phyloP scores from a whole-genome alignment of 2,113 vertebrate genomes.

The Fulica atra region DNA sequence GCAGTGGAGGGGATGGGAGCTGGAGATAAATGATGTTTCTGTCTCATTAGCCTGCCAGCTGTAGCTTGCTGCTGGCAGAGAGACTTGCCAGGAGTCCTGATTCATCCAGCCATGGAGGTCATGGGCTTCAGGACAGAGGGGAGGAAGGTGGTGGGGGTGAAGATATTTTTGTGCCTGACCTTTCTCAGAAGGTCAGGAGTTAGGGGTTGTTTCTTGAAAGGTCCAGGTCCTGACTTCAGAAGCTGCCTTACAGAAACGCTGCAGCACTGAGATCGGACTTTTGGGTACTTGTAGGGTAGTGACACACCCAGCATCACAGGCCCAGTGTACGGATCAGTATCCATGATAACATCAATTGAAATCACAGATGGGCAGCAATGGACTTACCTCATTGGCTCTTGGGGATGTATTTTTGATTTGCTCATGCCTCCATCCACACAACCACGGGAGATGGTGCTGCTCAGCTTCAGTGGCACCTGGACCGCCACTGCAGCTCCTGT shows the following conservation, averaged over 20 bases:
- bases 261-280: background rate
- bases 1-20: background rate
- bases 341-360: background rate
- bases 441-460: rapidly evolving
- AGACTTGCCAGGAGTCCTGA: background rate
- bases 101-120: background rate
- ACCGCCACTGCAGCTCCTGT: background rate
- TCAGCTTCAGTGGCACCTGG: background rate
- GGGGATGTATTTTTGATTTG: background rate
- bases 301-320: background rate
- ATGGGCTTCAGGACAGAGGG: background rate
- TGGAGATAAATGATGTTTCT: background rate
- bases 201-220: background rate
- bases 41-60: background rate
- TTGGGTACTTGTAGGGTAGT: background rate
- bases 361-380: background rate
- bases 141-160: rapidly evolving
- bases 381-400: background rate
- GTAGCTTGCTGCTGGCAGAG: background rate
- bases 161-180: background rate
- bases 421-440: background rate
- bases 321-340: background rate
- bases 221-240: background rate
- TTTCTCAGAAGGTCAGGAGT: background rate
- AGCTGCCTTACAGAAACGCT: background rate